Conservation (phyloP, 1,140 invertebrate species). For the Drosophila neocordata region DNA sequence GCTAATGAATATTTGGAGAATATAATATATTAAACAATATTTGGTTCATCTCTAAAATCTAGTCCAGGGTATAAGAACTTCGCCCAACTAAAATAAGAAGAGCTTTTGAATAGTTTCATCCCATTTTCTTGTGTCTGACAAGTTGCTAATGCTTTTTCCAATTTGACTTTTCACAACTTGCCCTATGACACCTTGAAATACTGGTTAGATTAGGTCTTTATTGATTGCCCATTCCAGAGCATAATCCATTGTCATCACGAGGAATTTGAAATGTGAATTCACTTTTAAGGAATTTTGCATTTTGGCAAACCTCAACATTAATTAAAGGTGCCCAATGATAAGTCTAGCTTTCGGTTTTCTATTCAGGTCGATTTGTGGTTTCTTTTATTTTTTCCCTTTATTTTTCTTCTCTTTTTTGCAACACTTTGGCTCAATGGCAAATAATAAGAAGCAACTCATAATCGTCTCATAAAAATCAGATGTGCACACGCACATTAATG, state of each 20-base stretch:
- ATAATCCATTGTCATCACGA: background rate
- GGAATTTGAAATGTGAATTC: background rate
- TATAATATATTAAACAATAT: too few relatives aligned
- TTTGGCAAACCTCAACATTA: background rate
- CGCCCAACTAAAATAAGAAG: background rate
- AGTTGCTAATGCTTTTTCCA: background rate
- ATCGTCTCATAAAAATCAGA: conserved; percentile 80
- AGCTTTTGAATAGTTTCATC: background rate
- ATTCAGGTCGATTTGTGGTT: conserved; percentile 3
- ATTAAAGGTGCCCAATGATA: background rate
- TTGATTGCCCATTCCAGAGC: background rate
- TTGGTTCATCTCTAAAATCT: too few relatives aligned
- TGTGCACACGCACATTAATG: conserved; percentile 71
- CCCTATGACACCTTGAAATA: background rate
- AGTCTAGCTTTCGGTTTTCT: background rate
- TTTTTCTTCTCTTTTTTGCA: conserved; percentile 41
- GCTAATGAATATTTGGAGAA: too few relatives aligned
- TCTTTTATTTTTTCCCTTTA: background rate
- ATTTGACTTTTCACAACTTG: background rate
- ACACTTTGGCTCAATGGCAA: conserved; percentile 73
- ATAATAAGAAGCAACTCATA: conserved; percentile 80
- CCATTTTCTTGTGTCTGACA: background rate
- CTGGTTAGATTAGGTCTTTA: background rate
- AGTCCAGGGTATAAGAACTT: background rate
- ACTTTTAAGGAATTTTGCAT: background rate